Evolutionary conservation across 2,888 invertebrate species (phyloP).

Genomic region (Cephonodes hylas): DNA sequence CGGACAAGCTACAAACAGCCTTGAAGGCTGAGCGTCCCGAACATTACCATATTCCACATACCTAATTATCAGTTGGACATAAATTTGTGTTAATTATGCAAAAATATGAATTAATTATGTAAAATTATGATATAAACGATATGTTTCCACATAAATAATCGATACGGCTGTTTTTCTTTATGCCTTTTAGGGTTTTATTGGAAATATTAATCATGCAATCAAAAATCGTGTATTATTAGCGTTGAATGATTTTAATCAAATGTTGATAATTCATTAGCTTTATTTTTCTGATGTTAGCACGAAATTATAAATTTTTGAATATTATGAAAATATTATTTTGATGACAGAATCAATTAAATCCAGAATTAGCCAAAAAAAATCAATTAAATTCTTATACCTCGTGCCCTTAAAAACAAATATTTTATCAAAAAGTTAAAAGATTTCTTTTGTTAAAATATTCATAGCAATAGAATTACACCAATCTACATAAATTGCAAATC

Average conservation of each 20-base stretch:
- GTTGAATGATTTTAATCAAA: not conserved
- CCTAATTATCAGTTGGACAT: conserved; percentile 27
- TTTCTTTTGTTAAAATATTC: too few species aligned
- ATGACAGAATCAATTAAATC: too few species aligned
- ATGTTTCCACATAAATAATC: conserved; percentile 12
- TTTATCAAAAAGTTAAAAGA: too few species aligned
- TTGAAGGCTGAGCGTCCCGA: conserved; percentile 6
- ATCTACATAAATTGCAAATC: too few species aligned
- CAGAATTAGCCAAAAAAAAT: too few species aligned
- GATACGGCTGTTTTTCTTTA: not conserved
- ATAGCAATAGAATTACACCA: too few species aligned
- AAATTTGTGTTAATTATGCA: conserved; percentile 33
- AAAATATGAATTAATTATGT: conserved; percentile 28
- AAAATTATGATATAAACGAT: conserved; percentile 15
- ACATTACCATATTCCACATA: conserved; percentile 29
- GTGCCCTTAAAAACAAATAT: too few species aligned
- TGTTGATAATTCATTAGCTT: not conserved
- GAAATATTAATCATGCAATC: not conserved
- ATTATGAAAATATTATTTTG: too few species aligned
- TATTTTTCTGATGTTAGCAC: not conserved
- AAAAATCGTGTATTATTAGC: not conserved
- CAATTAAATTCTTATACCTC: too few species aligned
- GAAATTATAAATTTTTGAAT: too few species aligned
- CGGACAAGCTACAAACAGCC: conserved; percentile 9
- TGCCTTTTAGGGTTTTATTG: not conserved